These are phyloP conservation scores for Cyclophora albipunctata DNA, from an alignment of 2,888 invertebrate genomes.

Conservation along the genomic window DNA sequence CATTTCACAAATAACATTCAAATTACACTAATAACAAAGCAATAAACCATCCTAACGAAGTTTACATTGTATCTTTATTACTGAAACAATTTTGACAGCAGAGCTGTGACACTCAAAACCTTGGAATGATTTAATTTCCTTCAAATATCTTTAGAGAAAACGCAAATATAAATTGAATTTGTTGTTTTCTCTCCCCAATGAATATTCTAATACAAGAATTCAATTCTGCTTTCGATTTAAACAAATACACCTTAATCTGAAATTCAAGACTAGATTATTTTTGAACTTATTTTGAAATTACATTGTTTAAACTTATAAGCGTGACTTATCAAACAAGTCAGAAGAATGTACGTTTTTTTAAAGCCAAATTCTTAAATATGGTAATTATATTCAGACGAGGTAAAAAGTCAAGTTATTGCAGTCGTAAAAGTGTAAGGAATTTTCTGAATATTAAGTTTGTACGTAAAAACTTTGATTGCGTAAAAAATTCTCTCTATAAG, in stretches of 20 bases:
- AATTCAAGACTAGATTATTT: neutral
- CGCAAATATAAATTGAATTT: conserved; percentile 47
- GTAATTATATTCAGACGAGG: neutral
- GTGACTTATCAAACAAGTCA: too few relatives aligned
- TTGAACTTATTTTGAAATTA: neutral
- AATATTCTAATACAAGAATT: conserved; percentile 34
- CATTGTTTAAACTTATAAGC: neutral
- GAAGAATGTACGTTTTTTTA: too few relatives aligned
- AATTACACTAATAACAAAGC: conserved; percentile 20
- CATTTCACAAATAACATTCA: conserved; percentile 10
- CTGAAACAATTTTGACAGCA: conserved; percentile 29
- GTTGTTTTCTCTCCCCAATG: conserved; percentile 34
- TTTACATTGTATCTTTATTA: conserved; percentile 19
- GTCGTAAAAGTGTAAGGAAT: conserved; percentile 5
- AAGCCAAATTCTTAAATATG: neutral
- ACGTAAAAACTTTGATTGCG: conserved; percentile 26
- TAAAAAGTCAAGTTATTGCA: conserved; percentile 6
- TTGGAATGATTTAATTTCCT: conserved; percentile 45
- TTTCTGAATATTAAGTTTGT: conserved; percentile 6
- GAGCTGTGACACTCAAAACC: conserved; percentile 30
- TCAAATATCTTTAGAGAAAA: conserved; percentile 31
- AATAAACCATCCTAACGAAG: conserved; percentile 16
- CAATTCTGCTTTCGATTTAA: conserved; percentile 6
- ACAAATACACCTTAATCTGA: conserved; percentile 5
- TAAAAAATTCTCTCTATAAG: conserved; percentile 2